These are phyloP conservation scores for Stomatorhinus ivindoensis DNA, from an alignment of 2,113 vertebrate species.

Conservation along the genomic window DNA sequence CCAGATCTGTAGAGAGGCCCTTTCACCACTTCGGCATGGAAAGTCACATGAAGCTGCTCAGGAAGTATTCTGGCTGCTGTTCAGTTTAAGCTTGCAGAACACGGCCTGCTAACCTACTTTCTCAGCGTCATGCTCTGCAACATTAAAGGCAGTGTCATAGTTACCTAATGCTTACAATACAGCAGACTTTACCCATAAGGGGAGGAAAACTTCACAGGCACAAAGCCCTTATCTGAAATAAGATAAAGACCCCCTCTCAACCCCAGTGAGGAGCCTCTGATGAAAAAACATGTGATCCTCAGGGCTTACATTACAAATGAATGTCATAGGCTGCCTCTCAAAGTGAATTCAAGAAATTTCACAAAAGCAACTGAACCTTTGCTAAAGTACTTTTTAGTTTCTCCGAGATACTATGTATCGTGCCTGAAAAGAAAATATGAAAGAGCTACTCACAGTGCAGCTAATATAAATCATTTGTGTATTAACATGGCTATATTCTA, in stretches of 20 bases:
- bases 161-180: constrained; percentile 62
- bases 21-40: constrained; percentile 70
- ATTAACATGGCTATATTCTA: not conserved
- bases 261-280: not conserved
- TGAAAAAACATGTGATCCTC: not conserved
- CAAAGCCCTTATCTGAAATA: not conserved
- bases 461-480: not conserved
- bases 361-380: not conserved
- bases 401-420: not conserved
- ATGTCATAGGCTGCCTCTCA: not conserved
- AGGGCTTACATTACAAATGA: not conserved
- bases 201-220: constrained; percentile 24
- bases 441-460: not conserved
- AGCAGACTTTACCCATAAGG: constrained; percentile 32
- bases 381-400: not conserved
- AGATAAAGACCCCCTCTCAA: not conserved
- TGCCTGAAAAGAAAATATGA: not conserved
- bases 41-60: constrained; percentile 71
- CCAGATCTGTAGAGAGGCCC: constrained; percentile 21
- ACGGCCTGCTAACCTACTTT: constrained; percentile 94
- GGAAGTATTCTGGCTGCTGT: constrained; percentile 65
- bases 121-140: constrained; percentile 63
- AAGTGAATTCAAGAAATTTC: not conserved
- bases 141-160: constrained; percentile 69
- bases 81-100: constrained; percentile 80